Base-by-base conservation (phyloP, 2,797 vertebrate species). In the Cichlasoma orientale region DNA sequence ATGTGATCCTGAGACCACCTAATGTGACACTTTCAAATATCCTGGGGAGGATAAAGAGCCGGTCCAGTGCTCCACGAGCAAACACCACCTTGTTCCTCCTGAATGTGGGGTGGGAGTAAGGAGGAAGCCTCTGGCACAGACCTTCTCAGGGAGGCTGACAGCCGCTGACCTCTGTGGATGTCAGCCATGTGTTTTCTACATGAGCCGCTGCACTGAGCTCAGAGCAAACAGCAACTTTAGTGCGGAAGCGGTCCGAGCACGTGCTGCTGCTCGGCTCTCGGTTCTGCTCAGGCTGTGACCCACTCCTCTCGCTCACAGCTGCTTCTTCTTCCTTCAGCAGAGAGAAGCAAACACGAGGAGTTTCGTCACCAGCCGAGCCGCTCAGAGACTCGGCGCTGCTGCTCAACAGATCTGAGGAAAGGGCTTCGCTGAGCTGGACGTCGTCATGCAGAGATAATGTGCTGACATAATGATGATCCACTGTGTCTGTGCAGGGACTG, bases 381-480 rank as follows among this genome's bases (percentile, higher is more conserved):
- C 53, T 61, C 8, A 50, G 71, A 76, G 58, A 59, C 16, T 19
- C 44, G 54, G 69, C 44, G 5, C 53, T 12, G 72, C 53, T 41
- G 63, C 8, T 50, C 29, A 80, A 27, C n/a, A n/a, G 50, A 36
- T 75, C 7, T 21, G 11, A 74, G 33, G 14, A 27, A 18, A 27
- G 10, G 5, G 33, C 19, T 78, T 82, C 82, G 82, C 83, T 88
- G 52, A 56, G 79, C 74, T 69, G 75, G 29, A 82, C 86, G 72
- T 59, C 38, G 66, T 76, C 82, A 77, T 63, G 83, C 41, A 33
- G 79, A 71, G 79, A 88, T 84, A 88, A 86, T 81, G 19, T 57
- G 78, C 69, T 82, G 80, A 87, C 82, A 85, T 56, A 69, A 79
- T 83, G 68, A 79, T 78, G 80, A 80, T 68, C 77, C 79, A 38